phyloP scores from a whole-genome alignment of 2,888 invertebrate species.

The Macaria liturata region DNA sequence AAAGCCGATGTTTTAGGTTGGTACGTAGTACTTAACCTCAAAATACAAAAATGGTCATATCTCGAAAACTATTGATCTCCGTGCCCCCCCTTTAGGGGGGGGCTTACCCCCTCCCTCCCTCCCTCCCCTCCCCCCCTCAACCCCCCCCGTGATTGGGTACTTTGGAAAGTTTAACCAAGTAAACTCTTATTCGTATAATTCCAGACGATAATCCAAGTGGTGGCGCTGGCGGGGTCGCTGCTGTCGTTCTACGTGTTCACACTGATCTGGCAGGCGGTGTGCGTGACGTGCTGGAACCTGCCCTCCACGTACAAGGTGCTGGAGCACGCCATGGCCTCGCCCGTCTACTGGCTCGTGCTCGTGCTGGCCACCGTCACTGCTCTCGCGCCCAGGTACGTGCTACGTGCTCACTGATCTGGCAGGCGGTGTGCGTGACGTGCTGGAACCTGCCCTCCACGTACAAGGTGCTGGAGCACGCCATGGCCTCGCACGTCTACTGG shows the following conservation, averaged over 20 bases:
- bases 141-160: no score
- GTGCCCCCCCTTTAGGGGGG: no score
- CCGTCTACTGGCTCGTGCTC: conserved; percentile 92
- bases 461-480: conserved; percentile 92
- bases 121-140: no score
- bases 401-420: conserved; percentile 85
- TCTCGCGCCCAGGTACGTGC: conserved; percentile 89
- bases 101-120: no score
- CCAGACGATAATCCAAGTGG: conserved; percentile 93
- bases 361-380: conserved; percentile 90
- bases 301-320: conserved; percentile 96
- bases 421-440: conserved; percentile 91
- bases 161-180: no score
- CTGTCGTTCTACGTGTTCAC: conserved; percentile 91
- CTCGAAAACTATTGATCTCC: no score
- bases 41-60: no score
- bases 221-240: conserved; percentile 90
- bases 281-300: conserved; percentile 91
- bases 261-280: conserved; percentile 91
- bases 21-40: no score
- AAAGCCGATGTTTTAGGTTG: no score
- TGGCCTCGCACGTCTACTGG: conserved; percentile 91
- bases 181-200: conserved; percentile 31
- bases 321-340: conserved; percentile 88
- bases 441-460: conserved; percentile 94